Evolutionary conservation across 2,888 invertebrate genomes (phyloP), one percentile per base, ranked within the genome.

Genomic region (Hedya salicella): DNA sequence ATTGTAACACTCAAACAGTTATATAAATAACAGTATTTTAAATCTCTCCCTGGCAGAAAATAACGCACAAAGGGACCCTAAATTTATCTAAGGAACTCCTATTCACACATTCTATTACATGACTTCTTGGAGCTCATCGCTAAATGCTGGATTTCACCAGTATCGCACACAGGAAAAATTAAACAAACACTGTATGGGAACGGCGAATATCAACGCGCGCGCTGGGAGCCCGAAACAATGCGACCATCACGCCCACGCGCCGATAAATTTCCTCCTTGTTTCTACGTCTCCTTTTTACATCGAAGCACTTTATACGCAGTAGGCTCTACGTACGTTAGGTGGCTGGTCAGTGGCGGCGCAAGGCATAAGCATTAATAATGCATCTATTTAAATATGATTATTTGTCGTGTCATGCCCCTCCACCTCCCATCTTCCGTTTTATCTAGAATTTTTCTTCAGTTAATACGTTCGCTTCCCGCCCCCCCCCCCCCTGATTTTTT

Each of bases 221-320:
- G 57, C 32, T 32, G 32, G 57, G 13, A 11, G 17, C 44, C 42
- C 57, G 19, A 19, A 57, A 57, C 57, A 57, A 57, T 46, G 57
- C 44, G 57, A 75, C 73, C 77, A 78, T 77, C 78, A 78, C 86
- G 81, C 88, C 87, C 83, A 87, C 88, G 78, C 78, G 71, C 73
- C 70, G 85, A 89, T 89, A 89, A 88, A 88, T 88, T 87, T 89
- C 82, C 86, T 83, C 75, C 81, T 88, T 87, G 88, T 90, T 89
- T 88, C 88, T 89, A 80, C 77, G 82, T 88, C 84, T 88, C 84
- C 85, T 87, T 85, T 88, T 87, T 86, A 89, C 87, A 83, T 83
- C 82, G 82, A 79, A 88, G 83, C 86, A 84, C 85, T 88, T 87
- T 88, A 89, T 87, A 88, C 87, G 85, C 87, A 84, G 90, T 87